These are phyloP conservation scores for Corythoichthys haematopterus DNA, from an alignment of 2,113 vertebrate species.

Conservation along the genomic window DNA sequence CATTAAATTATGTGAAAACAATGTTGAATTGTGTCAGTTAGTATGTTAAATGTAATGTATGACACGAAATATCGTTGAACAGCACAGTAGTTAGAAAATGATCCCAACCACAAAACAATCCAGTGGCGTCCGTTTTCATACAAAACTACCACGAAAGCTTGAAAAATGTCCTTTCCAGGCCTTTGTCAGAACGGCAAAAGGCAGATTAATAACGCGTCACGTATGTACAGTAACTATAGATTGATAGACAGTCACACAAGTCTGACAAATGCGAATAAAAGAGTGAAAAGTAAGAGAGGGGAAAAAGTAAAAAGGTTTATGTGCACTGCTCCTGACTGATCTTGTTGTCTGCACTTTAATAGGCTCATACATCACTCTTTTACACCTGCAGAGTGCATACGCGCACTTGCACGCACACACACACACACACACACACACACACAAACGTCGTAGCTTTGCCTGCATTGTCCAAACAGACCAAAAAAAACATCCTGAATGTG, in stretches of 20 bases:
- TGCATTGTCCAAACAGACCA: slow-evolving; percentile 14
- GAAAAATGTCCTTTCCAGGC: background rate
- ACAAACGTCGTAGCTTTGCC: slow-evolving; percentile 21
- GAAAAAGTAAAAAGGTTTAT: background rate
- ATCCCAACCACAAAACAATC: background rate
- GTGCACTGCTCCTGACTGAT: slow-evolving; percentile 41
- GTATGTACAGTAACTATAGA: background rate
- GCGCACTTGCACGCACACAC: background rate
- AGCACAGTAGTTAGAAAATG: background rate
- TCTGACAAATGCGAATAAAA: background rate
- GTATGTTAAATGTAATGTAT: no score
- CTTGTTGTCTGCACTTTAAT: slow-evolving; percentile 50
- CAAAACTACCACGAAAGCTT: background rate
- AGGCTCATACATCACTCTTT: slow-evolving; percentile 46
- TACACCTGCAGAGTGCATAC: background rate
- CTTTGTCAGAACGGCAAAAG: background rate
- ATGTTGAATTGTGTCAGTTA: no score
- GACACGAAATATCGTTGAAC: no score
- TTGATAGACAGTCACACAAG: background rate
- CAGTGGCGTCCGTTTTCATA: background rate
- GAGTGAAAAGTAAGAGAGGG: background rate
- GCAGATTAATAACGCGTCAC: background rate
- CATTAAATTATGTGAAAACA: no score
- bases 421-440: slow-evolving; percentile 14
- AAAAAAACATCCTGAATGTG: background rate